Base-by-base conservation (phyloP, 2,113 vertebrate genomes). In the Leucosticte australis region DNA sequence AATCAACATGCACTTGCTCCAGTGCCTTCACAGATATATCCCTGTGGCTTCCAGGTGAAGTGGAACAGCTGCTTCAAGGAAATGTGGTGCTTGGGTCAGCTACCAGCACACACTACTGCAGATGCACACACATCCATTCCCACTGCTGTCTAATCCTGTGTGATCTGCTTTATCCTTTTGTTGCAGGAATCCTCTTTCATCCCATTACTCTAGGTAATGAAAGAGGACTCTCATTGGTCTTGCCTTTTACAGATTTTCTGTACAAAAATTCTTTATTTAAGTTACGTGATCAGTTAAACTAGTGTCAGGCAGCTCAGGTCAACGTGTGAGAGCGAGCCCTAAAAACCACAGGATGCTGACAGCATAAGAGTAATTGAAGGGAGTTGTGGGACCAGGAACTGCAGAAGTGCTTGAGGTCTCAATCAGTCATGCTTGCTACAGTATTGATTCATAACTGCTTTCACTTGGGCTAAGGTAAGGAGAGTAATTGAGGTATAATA, bases 131-230 rank as follows among this genome's bases (percentile, higher is more conserved):
- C 20, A 2, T 27, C 20, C 6, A 3, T 52, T 84, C 21, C 41
- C 8, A 8, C 5, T 65, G 15, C 44, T 47, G 23, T 39, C 24
- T 67, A 14, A 67, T n/a, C 13, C 39, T 41, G 9, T 22, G 16
- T 24, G 20, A 37, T 50, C 21, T 60, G 3, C 30, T 87, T 60
- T 56, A 26, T 33, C 18, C 23, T 39, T 28, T 16, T 4, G 5
- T 39, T 6, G 0, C 27, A 28, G 65, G 24, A 82, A 49, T 88
- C 6, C 9, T 59, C 21, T 77, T 64, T 73, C 33, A 39, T 17
- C 14, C 17, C 1, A 0, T 81, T 78, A n/a, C 14, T 69, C 3
- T 3, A 23, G 19, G n/a, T 46, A 56, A 62, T 2, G 3, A 42
- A 82, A 37, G 15, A 47, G 11, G 11, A n/a, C 33, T 64, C 2